phyloP scores from a whole-genome alignment of 2,113 vertebrate genomes.

The Ariopsis seemanni region DNA sequence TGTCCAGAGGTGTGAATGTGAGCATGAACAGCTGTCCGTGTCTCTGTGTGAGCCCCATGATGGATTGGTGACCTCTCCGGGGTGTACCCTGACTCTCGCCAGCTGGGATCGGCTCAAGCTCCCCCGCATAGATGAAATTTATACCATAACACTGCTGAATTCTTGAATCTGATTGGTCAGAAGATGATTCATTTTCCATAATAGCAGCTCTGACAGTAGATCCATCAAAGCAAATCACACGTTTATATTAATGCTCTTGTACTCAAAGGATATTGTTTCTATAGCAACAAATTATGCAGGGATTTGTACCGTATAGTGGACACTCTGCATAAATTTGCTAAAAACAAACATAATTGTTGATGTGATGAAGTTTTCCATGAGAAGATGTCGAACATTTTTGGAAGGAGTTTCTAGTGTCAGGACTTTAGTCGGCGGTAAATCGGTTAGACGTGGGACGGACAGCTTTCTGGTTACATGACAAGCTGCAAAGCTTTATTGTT shows the following conservation, averaged over 20 bases:
- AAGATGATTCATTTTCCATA: not conserved
- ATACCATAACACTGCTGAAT: not conserved
- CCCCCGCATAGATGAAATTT: not conserved
- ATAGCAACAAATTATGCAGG: not conserved
- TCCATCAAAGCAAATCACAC: not conserved
- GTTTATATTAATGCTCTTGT: not conserved
- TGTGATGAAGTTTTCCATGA: not conserved
- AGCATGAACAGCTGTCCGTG: too few species aligned
- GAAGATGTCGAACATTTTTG: not conserved
- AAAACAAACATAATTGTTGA: not conserved
- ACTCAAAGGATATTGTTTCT: not conserved
- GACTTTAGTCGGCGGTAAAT: not conserved
- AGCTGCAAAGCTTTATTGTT: not conserved
- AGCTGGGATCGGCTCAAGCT: too few species aligned
- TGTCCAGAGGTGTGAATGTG: too few species aligned
- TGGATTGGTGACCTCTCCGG: too few species aligned
- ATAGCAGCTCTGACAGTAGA: not conserved
- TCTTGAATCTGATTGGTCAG: not conserved
- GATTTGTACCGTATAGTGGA: not conserved
- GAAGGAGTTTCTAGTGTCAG: not conserved
- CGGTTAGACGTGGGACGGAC: not conserved
- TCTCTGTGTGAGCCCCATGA: too few species aligned
- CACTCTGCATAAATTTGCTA: not conserved
- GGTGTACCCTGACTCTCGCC: too few species aligned
- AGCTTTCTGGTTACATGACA: not conserved